These are phyloP conservation scores for Seladonia tumulorum DNA, from an alignment of 2,888 invertebrate genomes.

Conservation along the genomic window DNA sequence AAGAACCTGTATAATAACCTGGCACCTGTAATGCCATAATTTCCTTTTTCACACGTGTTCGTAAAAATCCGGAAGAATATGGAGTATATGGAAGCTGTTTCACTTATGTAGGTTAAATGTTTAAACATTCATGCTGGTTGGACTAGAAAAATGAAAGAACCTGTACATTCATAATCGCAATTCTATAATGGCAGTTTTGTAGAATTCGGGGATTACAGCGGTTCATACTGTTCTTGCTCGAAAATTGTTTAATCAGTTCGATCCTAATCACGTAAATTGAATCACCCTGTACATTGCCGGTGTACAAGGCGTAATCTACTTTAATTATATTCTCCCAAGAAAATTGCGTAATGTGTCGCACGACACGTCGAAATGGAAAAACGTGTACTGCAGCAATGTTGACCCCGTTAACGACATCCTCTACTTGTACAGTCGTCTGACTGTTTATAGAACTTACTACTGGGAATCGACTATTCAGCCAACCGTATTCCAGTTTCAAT, in stretches of 20 bases:
- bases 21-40: too few species aligned
- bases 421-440: not conserved
- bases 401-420: not conserved
- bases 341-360: not conserved
- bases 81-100: too few species aligned
- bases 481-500: not conserved
- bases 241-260: not conserved
- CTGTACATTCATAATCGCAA: not conserved
- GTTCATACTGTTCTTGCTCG: not conserved
- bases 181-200: not conserved
- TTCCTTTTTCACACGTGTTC: too few species aligned
- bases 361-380: not conserved
- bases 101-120: too few species aligned
- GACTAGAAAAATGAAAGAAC: not conserved
- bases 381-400: not conserved
- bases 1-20: too few species aligned
- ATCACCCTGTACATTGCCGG: not conserved
- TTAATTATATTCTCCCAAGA: not conserved
- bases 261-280: not conserved
- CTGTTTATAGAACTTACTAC: slow-evolving; percentile 10
- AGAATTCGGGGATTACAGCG: not conserved
- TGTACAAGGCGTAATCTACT: not conserved
- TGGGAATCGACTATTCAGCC: slow-evolving; percentile 6
- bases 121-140: too few species aligned
- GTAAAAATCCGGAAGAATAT: too few species aligned